phyloP scores from a whole-genome alignment of 2,888 invertebrate genomes.

The Cerceris rybyensis region DNA sequence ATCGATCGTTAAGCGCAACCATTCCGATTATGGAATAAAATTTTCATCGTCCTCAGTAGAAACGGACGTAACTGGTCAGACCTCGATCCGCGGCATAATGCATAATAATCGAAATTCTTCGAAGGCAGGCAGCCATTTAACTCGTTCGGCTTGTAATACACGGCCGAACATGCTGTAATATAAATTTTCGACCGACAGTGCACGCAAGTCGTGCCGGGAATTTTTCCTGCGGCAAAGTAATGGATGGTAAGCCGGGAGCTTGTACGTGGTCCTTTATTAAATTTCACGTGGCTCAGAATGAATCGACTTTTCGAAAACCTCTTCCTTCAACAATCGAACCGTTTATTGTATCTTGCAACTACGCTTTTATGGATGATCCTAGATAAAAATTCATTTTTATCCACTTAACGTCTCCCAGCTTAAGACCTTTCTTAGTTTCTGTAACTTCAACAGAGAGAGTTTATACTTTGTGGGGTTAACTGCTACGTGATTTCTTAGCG shows the following conservation, averaged over 20 bases:
- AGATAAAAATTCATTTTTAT: background rate
- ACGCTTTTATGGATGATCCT: too few species aligned
- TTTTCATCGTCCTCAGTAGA: constrained; percentile 18
- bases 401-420: too few species aligned
- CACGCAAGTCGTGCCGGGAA: constrained; percentile 60
- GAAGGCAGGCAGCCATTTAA: background rate
- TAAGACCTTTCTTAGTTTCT: too few species aligned
- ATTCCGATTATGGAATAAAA: background rate
- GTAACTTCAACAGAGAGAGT: too few species aligned
- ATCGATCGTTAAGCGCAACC: too few species aligned
- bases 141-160: constrained; percentile 23
- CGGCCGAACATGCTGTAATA: constrained; percentile 49
- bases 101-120: constrained; percentile 46
- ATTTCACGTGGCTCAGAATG: constrained; percentile 48
- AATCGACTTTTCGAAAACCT: constrained; percentile 29
- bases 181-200: constrained; percentile 55
- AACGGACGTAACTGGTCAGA: constrained; percentile 25
- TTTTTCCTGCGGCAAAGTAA: constrained; percentile 58
- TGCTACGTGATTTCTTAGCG: too few species aligned
- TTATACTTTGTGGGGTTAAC: too few species aligned
- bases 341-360: background rate
- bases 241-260: constrained; percentile 52
- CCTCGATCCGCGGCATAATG: constrained; percentile 9
- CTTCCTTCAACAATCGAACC: background rate
- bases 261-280: constrained; percentile 60